Conservation (phyloP, 2,888 invertebrate genomes). For the Rugalucina vietnamica region DNA sequence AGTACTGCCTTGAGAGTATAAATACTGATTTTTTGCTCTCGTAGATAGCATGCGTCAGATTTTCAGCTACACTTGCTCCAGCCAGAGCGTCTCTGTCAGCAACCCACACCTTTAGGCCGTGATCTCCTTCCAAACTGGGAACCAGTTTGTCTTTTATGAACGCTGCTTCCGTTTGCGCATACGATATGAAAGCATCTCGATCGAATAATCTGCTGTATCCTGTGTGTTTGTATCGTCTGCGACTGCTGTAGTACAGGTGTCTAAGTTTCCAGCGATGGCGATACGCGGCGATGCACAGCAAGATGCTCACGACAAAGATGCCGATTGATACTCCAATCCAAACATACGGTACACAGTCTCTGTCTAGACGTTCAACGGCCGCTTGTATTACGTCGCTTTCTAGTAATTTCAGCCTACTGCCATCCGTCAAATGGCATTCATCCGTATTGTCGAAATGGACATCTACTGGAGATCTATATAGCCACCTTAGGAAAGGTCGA, state of each 20-base stretch:
- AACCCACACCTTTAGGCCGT: constrained; percentile 49
- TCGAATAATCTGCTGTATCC: constrained; percentile 55
- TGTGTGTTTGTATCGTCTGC: constrained; percentile 24
- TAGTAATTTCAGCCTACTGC: not conserved
- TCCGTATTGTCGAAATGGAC: not conserved
- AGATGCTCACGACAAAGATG: constrained; percentile 2
- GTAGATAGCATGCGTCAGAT: constrained; percentile 55
- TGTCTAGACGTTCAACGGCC: not conserved
- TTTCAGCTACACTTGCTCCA: constrained; percentile 51
- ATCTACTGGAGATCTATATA: constrained; percentile 7
- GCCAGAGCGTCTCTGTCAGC: constrained; percentile 50
- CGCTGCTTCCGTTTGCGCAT: constrained; percentile 26
- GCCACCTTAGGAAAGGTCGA: constrained; percentile 50
- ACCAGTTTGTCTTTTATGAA: constrained; percentile 54
- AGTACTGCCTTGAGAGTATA: constrained; percentile 40
- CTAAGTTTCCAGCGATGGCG: constrained; percentile 55
- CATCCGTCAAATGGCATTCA: constrained; percentile 17
- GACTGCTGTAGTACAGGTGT: constrained; percentile 50
- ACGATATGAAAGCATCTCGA: constrained; percentile 56
- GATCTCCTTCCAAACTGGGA: constrained; percentile 40
- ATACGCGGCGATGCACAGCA: constrained; percentile 24
- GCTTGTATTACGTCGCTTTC: not conserved
- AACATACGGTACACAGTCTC: constrained; percentile 21
- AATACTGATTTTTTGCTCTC: constrained; percentile 54
- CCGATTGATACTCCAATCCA: not conserved